A percentile compares a stretch with the other conserved stretches of the same genome.
Evolutionary conservation across 2,113 vertebrate genomes (phyloP).

Genomic region (Nothobranchius furzeri): DNA sequence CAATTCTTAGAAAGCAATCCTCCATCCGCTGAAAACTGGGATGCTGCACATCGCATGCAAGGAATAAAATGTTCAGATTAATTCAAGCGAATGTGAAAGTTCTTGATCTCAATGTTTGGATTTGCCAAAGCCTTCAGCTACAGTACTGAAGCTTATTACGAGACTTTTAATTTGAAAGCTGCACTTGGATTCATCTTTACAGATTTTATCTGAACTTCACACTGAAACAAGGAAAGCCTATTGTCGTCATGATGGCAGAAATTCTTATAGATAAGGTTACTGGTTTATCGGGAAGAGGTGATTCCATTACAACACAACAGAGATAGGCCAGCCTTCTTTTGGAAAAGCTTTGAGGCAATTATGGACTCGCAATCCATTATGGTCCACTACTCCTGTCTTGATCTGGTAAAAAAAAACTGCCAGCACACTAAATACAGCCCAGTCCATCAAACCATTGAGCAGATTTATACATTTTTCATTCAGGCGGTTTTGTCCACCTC

Average conservation of each 20-base stretch:
- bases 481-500: constrained; percentile 8
- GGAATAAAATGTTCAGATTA: constrained; percentile 34
- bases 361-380: constrained; percentile 33
- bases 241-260: constrained; percentile 21
- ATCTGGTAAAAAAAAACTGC: constrained; percentile 1
- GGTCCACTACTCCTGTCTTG: constrained; percentile 1
- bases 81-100: constrained; percentile 31
- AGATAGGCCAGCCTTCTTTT: constrained; percentile 22
- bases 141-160: constrained; percentile 7
- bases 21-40: constrained; percentile 50
- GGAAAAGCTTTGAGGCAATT: constrained; percentile 31
- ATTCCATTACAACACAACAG: constrained; percentile 39
- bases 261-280: constrained; percentile 49
- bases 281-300: constrained; percentile 46
- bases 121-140: constrained; percentile 28
- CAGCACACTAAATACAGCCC: neutral
- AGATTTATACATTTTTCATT: constrained; percentile 19
- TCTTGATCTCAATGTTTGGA: constrained; percentile 54
- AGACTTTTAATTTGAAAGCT: constrained; percentile 13
- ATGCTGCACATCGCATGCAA: constrained; percentile 50
- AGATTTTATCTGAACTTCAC: neutral
- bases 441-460: constrained; percentile 18
- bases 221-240: constrained; percentile 20
- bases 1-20: constrained; percentile 74
- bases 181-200: constrained; percentile 3